These are phyloP conservation scores for Sylvia borin DNA, from an alignment of 2,797 vertebrate species.

Conservation along the genomic window DNA sequence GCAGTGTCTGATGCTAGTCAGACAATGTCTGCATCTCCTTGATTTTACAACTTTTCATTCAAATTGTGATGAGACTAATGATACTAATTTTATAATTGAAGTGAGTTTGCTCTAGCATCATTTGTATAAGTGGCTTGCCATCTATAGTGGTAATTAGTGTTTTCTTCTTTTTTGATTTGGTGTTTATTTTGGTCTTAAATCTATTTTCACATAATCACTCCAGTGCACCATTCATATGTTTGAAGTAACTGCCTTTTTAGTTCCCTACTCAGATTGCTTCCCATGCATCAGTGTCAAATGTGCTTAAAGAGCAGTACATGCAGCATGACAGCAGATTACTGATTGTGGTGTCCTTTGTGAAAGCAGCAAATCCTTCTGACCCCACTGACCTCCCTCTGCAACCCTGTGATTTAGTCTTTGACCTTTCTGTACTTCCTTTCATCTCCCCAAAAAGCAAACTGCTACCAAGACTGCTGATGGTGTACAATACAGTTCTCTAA, in stretches of 20 bases:
- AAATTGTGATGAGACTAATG: background rate
- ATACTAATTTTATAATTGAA: background rate
- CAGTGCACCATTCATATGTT: background rate
- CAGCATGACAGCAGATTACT: conserved; percentile 20
- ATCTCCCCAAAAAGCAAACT: background rate
- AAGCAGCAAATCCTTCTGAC: conserved; percentile 32
- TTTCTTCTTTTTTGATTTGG: background rate
- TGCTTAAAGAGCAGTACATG: background rate
- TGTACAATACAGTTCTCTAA: background rate
- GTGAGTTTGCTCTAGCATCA: background rate
- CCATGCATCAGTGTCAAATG: conserved; percentile 24
- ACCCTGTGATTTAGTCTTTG: background rate
- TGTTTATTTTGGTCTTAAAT: background rate
- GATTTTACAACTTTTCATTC: background rate
- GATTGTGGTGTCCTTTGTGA: conserved; percentile 22
- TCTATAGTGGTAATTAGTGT: background rate
- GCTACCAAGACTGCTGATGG: background rate
- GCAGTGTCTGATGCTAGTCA: background rate
- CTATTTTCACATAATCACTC: background rate
- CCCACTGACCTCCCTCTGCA: background rate
- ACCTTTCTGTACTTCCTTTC: background rate
- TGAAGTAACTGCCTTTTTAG: background rate
- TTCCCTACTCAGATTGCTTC: background rate
- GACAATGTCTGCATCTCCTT: background rate
- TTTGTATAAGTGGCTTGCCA: background rate